Conservation (phyloP, 2,888 invertebrate species). For the Acleris laterana region DNA sequence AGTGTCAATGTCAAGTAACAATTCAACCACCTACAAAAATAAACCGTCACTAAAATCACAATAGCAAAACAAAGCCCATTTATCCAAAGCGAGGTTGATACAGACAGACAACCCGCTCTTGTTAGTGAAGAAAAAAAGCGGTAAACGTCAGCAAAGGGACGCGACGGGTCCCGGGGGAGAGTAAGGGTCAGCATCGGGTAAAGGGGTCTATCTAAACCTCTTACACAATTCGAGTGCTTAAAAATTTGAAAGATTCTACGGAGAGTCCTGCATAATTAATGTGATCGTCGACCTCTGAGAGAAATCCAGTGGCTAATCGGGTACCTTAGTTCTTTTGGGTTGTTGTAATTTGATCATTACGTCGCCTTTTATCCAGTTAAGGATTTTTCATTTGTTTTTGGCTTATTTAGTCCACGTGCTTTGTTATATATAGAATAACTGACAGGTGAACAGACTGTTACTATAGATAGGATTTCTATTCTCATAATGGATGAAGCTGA, state of each 20-base stretch:
- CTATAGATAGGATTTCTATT: too few relatives aligned
- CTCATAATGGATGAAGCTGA: too few relatives aligned
- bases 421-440: too few relatives aligned
- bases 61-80: conserved; percentile 19
- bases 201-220: conserved; percentile 22
- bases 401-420: too few relatives aligned
- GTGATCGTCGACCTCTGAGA: conserved; percentile 14
- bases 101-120: conserved; percentile 23
- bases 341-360: conserved; percentile 4
- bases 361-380: too few relatives aligned
- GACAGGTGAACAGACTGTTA: too few relatives aligned
- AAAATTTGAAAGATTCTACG: conserved; percentile 20
- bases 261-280: conserved; percentile 31
- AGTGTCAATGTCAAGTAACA: too few relatives aligned
- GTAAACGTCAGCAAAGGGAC: conserved; percentile 41
- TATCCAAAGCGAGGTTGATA: conserved; percentile 22
- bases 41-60: not conserved
- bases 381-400: too few relatives aligned
- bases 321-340: conserved; percentile 12
- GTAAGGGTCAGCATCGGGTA: conserved; percentile 8
- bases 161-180: conserved; percentile 34
- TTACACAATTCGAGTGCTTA: conserved; percentile 22
- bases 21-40: too few relatives aligned
- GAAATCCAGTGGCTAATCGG: conserved; percentile 8
- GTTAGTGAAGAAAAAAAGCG: conserved; percentile 28